phyloP scores from a whole-genome alignment of 2,113 vertebrate genomes.

The Nyctereutes procyonoides region DNA sequence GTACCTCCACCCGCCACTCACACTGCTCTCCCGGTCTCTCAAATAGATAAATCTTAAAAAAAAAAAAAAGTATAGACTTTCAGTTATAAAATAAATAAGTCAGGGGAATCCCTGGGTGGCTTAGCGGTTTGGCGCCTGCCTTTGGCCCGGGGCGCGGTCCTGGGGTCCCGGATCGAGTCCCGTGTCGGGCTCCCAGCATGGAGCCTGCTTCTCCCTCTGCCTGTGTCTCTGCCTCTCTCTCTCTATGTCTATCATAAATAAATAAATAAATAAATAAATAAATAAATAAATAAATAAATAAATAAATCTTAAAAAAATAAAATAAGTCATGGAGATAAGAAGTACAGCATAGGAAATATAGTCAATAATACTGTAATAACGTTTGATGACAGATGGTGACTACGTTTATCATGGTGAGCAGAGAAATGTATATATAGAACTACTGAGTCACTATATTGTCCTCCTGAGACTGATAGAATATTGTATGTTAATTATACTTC shows the following conservation, averaged over 20 bases:
- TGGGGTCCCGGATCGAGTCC: too few species aligned
- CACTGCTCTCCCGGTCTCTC: neutral
- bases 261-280: too few species aligned
- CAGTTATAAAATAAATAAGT: neutral
- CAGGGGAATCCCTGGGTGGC: too few species aligned
- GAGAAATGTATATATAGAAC: neutral
- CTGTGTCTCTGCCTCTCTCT: too few species aligned
- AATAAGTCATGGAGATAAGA: neutral
- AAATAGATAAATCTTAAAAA: neutral
- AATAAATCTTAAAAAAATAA: neutral
- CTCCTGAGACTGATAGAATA: neutral
- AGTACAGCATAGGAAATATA: neutral
- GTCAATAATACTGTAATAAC: neutral
- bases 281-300: neutral
- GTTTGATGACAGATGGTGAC: neutral
- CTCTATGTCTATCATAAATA: too few species aligned
- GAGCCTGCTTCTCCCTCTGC: too few species aligned
- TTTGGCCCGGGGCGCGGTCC: too few species aligned
- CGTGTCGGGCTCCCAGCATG: too few species aligned
- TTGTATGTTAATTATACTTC: neutral
- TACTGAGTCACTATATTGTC: neutral
- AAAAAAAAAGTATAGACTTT: neutral
- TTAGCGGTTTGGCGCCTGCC: too few species aligned
- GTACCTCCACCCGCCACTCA: neutral
- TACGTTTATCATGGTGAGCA: neutral